These are phyloP conservation scores for Egretta garzetta DNA, from an alignment of 2,113 vertebrate genomes.

Conservation along the genomic window DNA sequence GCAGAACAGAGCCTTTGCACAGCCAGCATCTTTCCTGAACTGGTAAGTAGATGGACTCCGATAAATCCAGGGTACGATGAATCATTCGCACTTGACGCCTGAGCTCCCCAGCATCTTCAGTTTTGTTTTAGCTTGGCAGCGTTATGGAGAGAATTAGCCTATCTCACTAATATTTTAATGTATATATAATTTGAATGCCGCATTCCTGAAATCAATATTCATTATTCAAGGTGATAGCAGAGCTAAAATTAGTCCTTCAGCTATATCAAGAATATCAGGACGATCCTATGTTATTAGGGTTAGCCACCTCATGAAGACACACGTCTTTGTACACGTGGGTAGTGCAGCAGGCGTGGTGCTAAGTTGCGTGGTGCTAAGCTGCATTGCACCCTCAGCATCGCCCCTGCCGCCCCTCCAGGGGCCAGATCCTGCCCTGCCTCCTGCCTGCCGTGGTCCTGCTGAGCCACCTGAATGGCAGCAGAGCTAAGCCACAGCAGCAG, in stretches of 20 bases:
- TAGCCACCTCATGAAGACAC: neutral
- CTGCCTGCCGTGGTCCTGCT: neutral
- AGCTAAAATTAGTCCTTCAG: neutral
- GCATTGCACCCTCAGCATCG: neutral
- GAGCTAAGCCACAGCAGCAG: fast-evolving
- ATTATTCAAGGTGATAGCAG: neutral
- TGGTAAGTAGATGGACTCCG: neutral
- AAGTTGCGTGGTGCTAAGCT: neutral
- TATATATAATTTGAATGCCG: neutral
- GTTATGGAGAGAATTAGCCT: neutral
- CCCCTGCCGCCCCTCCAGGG: neutral
- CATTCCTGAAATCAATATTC: neutral
- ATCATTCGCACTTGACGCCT: neutral
- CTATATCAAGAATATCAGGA: neutral
- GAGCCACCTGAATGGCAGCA: neutral
- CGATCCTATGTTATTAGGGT: neutral
- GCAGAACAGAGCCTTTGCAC: neutral
- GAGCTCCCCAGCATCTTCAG: neutral
- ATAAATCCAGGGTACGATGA: neutral
- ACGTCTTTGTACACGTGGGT: fast-evolving
- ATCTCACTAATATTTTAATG: neutral
- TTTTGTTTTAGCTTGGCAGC: neutral
- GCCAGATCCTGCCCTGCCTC: neutral
- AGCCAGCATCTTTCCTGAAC: neutral
- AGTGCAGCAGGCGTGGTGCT: neutral